These are phyloP conservation scores for Cylloceria caligata DNA, from an alignment of 2,888 invertebrate species.

Conservation along the genomic window DNA sequence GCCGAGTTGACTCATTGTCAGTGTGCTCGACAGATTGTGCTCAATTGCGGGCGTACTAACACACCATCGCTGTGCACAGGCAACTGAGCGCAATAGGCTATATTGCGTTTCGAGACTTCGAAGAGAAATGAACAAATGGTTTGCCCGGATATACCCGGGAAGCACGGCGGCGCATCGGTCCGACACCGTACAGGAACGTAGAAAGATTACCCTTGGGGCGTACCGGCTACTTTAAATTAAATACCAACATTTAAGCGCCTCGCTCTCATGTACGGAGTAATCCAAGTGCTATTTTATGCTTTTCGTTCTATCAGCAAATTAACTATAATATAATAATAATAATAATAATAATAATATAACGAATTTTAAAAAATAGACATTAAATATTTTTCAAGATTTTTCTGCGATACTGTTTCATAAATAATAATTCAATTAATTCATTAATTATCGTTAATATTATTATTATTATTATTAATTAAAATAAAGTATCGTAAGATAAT, in stretches of 20 bases:
- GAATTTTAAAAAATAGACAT: too few relatives aligned
- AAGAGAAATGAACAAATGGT: conserved; percentile 52
- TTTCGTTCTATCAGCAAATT: neutral
- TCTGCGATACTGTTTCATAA: too few relatives aligned
- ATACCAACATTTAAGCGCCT: conserved; percentile 17
- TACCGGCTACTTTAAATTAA: conserved; percentile 33
- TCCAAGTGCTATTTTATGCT: neutral
- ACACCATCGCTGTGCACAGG: conserved; percentile 11
- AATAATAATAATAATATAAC: neutral
- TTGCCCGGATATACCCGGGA: conserved; percentile 13
- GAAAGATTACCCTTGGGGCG: conserved; percentile 42
- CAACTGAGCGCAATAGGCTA: conserved; percentile 4
- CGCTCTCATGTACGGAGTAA: neutral
- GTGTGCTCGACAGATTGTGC: conserved; percentile 42
- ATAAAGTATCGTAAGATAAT: too few relatives aligned
- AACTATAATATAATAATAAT: neutral
- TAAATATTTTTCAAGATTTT: too few relatives aligned
- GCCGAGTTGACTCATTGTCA: conserved; percentile 45
- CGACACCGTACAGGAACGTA: conserved; percentile 26
- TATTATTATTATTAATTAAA: too few relatives aligned
- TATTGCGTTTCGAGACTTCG: conserved; percentile 52
- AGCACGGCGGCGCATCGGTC: neutral
- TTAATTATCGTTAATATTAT: too few relatives aligned
- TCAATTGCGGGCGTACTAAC: conserved; percentile 42
- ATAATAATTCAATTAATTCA: too few relatives aligned